Evolutionary conservation across 2,797 vertebrate genomes (phyloP).

Genomic region (Phataginus tetradactyla): DNA sequence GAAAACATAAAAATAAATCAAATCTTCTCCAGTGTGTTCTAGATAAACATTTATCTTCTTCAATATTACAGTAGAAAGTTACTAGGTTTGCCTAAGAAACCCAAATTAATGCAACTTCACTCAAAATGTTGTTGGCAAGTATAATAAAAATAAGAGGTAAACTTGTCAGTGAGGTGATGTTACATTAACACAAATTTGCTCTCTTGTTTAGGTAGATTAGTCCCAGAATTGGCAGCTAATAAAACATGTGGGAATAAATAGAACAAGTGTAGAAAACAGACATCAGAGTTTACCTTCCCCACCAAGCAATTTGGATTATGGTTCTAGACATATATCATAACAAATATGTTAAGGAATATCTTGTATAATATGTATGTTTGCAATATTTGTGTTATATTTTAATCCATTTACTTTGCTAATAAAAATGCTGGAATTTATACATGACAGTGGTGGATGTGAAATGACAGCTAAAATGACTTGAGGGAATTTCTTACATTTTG

Average conservation of each 20-base stretch:
- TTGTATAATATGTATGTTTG: background rate
- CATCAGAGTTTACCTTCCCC: constrained; percentile 49
- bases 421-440: background rate
- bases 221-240: constrained; percentile 35
- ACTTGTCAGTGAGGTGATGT: constrained; percentile 20
- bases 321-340: constrained; percentile 24
- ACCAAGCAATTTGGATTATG: background rate
- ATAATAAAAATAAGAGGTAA: constrained; percentile 46
- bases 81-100: constrained; percentile 3
- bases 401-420: constrained; percentile 7
- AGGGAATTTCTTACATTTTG: constrained; percentile 18
- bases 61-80: constrained; percentile 20
- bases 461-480: background rate
- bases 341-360: constrained; percentile 13
- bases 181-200: background rate
- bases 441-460: background rate
- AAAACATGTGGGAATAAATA: constrained; percentile 50
- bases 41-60: constrained; percentile 57
- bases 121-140: constrained; percentile 54
- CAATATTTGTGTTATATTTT: constrained; percentile 46
- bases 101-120: constrained; percentile 40
- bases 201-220: constrained; percentile 17
- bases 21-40: background rate
- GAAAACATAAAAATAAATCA: constrained; percentile 16
- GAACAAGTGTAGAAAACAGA: constrained; percentile 26